Conservation (phyloP, 2,888 invertebrate genomes). For the Cartodere bifasciata region DNA sequence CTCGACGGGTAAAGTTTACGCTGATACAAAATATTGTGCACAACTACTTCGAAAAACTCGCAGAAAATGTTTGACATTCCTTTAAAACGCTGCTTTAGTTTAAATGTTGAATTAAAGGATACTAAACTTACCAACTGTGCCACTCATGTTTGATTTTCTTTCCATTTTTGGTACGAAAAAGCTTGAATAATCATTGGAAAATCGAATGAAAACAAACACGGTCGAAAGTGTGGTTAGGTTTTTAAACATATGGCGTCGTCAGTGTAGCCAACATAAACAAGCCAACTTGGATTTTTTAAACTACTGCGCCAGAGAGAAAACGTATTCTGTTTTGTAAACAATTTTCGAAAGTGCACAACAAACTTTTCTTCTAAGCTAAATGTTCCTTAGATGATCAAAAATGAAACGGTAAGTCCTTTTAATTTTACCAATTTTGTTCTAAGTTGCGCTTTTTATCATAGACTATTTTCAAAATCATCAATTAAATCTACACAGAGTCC, state of each 20-base stretch:
- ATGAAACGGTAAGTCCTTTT: neutral
- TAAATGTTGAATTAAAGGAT: slow-evolving; percentile 1
- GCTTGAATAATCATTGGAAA: too few relatives aligned
- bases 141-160: neutral
- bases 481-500: neutral
- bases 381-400: too few relatives aligned
- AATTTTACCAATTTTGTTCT: neutral
- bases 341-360: too few relatives aligned
- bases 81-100: slow-evolving; percentile 16
- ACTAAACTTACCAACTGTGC: neutral
- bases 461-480: neutral
- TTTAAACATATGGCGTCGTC: too few relatives aligned
- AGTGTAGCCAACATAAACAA: too few relatives aligned
- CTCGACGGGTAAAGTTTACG: slow-evolving; percentile 50
- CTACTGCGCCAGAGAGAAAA: too few relatives aligned
- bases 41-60: slow-evolving; percentile 53
- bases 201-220: too few relatives aligned
- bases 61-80: slow-evolving; percentile 44
- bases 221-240: too few relatives aligned
- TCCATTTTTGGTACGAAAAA: too few relatives aligned
- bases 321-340: too few relatives aligned
- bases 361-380: too few relatives aligned
- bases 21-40: slow-evolving; percentile 48
- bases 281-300: too few relatives aligned
- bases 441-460: neutral